Evolutionary conservation across 2,113 vertebrate species (phyloP).

Genomic region (Nothoprocta pentlandii): DNA sequence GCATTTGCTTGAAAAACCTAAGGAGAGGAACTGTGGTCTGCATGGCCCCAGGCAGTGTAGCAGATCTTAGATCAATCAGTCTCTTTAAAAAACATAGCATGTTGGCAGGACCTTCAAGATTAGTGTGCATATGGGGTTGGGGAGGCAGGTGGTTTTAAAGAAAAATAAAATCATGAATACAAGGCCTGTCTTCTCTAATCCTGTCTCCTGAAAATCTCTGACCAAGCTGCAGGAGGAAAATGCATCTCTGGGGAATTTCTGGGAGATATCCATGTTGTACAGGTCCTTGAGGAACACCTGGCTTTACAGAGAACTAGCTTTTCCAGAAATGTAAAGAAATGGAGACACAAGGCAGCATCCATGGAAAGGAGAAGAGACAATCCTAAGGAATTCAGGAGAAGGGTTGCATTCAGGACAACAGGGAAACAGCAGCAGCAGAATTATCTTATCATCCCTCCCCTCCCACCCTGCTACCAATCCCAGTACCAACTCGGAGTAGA

Average conservation of each 20-base stretch:
- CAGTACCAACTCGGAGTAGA: not conserved
- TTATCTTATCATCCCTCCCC: not conserved
- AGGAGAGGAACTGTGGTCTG: not conserved
- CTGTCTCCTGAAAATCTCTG: not conserved
- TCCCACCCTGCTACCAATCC: not conserved
- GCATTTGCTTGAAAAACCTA: not conserved
- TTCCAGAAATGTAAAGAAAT: not conserved
- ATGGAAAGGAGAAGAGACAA: not conserved
- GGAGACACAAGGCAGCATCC: not conserved
- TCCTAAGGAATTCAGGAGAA: not conserved
- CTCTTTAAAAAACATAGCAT: not conserved
- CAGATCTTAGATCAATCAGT: not conserved
- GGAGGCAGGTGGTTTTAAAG: not conserved
- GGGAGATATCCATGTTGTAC: not conserved
- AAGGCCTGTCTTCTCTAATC: not conserved
- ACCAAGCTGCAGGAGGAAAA: not conserved
- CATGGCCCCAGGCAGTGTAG: not conserved
- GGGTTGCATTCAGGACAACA: not conserved
- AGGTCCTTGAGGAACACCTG: not conserved
- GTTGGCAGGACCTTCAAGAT: not conserved
- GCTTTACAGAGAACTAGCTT: rapidly evolving
- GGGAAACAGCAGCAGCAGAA: not conserved
- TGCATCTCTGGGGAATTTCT: not conserved
- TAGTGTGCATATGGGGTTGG: not conserved
- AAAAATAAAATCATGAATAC: not conserved